Evolutionary conservation across 2,797 vertebrate species (phyloP).

Genomic region (Brotula barbata): DNA sequence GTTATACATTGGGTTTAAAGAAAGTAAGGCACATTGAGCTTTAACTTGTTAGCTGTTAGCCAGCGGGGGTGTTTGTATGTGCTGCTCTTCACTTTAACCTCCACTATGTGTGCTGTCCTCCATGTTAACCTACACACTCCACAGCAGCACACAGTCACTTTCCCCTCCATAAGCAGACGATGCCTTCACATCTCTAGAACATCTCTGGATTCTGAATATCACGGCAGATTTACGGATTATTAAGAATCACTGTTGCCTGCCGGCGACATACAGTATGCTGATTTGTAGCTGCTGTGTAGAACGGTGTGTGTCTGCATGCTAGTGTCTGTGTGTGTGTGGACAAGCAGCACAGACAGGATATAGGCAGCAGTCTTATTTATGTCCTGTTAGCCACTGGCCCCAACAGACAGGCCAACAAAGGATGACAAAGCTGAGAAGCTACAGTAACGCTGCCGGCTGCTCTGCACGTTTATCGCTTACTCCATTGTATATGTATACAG

Average conservation of each 20-base stretch:
- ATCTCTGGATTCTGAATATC: conserved; percentile 43
- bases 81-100: conserved; percentile 45
- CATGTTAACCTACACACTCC: conserved; percentile 55
- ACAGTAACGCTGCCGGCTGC: conserved; percentile 32
- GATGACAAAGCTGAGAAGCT: conserved; percentile 51
- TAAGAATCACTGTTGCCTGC: conserved; percentile 32
- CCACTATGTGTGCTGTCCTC: conserved; percentile 48
- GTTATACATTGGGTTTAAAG: conserved; percentile 5
- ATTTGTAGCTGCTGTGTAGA: conserved; percentile 45
- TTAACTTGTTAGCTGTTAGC: conserved; percentile 12
- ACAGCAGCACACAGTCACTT: conserved; percentile 48
- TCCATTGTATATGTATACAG: neutral
- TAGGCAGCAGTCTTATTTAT: conserved; percentile 65
- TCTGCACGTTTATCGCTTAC: conserved; percentile 8
- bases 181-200: conserved; percentile 29
- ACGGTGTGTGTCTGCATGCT: conserved; percentile 12
- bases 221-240: conserved; percentile 45
- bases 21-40: conserved; percentile 10
- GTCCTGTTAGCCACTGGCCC: conserved; percentile 50
- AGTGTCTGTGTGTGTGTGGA: conserved; percentile 33
- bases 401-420: conserved; percentile 58
- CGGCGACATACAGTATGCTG: conserved; percentile 13
- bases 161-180: conserved; percentile 44
- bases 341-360: conserved; percentile 49
- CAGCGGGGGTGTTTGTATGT: conserved; percentile 37